Base-by-base conservation (phyloP, 2,113 vertebrate genomes). In the Lagenorhynchus albirostris region DNA sequence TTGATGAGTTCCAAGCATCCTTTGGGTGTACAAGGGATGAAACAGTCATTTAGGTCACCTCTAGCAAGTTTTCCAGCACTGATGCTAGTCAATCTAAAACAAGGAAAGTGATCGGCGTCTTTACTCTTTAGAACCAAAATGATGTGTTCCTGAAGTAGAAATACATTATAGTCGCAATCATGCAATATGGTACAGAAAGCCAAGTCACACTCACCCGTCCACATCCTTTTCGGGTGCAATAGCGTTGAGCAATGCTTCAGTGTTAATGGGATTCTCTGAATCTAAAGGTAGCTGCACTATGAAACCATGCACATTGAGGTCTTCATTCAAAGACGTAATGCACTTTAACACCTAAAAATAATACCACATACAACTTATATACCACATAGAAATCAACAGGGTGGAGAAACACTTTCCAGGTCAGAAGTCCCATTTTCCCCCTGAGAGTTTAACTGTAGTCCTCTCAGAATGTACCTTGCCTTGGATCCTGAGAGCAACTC, bases 1-100 rank as follows among this genome's bases (percentile, higher is more conserved):
- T 98, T 99, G 99, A 99, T 99, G 76, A 99, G 99, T 97, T 99
- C 99, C 99, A 99, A 99, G 98, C 99, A 99, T 97, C 99, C 99
- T 97, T 99, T 99, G 17, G 99, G 99, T 0, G 99, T 99, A 98
- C 99, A 99, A 3, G 99, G 99, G 96, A 99, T 99, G 98, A 99
- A 99, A 97, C 99, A 99, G 98, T 99, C 99, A 6, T 98, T 98
- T 23, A 99, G 98, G 96, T 99, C 99, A 36, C 99, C 99, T 93
- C 99, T 99, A 31, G 99, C 99, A 62, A 99, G 99, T 85, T 99
- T 99, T 82, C 99, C 99, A 77, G 99, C 99, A 95, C 98, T 99
- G 97, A 99, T 98, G 96, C 99, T 99, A 80, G 99, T 99, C 97
- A 99, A 98, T 73, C 99, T 99, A 96, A 36, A 97, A 97, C 15